These are phyloP conservation scores for Apocheima hispidaria DNA, from an alignment of 2,888 invertebrate species.

Conservation along the genomic window DNA sequence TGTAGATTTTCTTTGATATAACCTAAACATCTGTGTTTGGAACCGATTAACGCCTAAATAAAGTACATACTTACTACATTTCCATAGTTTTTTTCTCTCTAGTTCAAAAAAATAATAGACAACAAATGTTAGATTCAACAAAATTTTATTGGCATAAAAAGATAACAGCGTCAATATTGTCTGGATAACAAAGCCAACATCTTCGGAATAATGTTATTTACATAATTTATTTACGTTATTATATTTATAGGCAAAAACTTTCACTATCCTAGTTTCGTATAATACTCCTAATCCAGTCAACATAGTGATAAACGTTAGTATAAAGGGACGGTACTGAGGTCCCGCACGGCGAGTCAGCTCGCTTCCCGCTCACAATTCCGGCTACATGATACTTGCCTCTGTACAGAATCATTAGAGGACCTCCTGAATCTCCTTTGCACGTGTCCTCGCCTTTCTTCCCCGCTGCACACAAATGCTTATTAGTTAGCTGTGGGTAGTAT, in stretches of 20 bases:
- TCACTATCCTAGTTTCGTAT: conserved; percentile 51
- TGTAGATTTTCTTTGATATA: too few relatives aligned
- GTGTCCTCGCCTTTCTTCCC: conserved; percentile 76
- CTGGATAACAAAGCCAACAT: neutral
- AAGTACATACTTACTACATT: too few relatives aligned
- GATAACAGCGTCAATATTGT: neutral
- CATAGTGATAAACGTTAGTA: conserved; percentile 73
- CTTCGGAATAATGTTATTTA: neutral
- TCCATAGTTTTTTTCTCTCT: too few relatives aligned
- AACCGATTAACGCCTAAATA: too few relatives aligned
- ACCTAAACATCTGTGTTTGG: too few relatives aligned
- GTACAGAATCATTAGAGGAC: conserved; percentile 75
- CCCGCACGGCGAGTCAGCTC: conserved; percentile 75
- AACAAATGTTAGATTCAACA: too few relatives aligned
- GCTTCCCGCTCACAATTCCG: conserved; percentile 78
- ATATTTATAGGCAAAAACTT: neutral
- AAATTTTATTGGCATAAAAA: neutral
- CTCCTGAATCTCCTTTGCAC: conserved; percentile 81
- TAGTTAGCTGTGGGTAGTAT: conserved; percentile 65
- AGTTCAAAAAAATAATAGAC: too few relatives aligned
- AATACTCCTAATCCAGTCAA: conserved; percentile 68
- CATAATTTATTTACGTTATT: too few relatives aligned
- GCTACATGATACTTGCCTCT: conserved; percentile 71
- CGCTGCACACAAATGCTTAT: conserved; percentile 73
- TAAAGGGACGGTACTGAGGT: conserved; percentile 76